Evolutionary conservation across 1,140 invertebrate genomes (phyloP), one percentile per base, ranked within the genome.

Genomic region (Meloidogyne hapla): DNA sequence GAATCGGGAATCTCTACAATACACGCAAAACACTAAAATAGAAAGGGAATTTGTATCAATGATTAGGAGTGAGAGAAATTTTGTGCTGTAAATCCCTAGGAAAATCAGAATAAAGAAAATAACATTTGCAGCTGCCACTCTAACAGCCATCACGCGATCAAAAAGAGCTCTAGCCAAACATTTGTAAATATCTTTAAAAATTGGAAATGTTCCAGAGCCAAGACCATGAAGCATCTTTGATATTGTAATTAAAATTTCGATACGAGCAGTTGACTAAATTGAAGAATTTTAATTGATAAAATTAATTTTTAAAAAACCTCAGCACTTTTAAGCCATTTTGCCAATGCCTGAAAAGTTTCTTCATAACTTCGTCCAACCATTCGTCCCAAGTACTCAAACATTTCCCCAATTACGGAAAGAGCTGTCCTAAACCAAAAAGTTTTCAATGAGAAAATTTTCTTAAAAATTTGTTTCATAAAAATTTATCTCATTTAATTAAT

Each of bases 351-450:
- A 13, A 98, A 94, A 3, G 96, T 98, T 87, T 99, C 96, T 87
- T 99, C 96, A 87, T 97, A 98, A 0, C 94, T 96, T 78, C 95
- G 90, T 0, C 96, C 96, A 92, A 97, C 98, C 94, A 98, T 97
- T 79, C 96, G 89, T 1, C 96, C 96, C 12, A 99, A 89, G 88
- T 94, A 95, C 88, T 98, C 94, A 88, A 98, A 99, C 94, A 99
- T 96, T 73, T 92, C 93, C 25, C 95, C 96, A 64, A 99, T 91
- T 85, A 94, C 96, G 75, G 93, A 93, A 79, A 98, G 93, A n/a
- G 96, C 95, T 87, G 94, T 94, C 77, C 95, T 98, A 87, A 28
- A 78, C 89, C 88, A 85, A 48, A 18, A n/a, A 38, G 26, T 56
- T 63, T n/a, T n/a, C n/a, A n/a, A n/a, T n/a, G n/a, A n/a, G n/a